A percentile compares a stretch with the other conserved stretches of the same genome.
These are phyloP conservation scores for Pachycephus smyrnensis DNA, from an alignment of 2,888 invertebrate species.

Conservation along the genomic window DNA sequence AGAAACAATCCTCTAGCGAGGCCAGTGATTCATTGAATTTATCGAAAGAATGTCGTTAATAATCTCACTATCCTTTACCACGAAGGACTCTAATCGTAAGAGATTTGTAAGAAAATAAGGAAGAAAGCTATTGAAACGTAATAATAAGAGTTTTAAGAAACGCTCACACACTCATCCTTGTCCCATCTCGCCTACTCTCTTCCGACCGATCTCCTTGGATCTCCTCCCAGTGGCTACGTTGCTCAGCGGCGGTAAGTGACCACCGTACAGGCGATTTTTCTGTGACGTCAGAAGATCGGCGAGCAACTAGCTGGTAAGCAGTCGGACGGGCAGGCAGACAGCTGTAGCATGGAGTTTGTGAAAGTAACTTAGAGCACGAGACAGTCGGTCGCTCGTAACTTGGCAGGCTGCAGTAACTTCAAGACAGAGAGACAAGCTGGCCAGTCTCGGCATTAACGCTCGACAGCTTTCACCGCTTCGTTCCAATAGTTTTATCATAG, in stretches of 20 bases:
- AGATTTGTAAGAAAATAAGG: no score
- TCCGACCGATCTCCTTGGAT: background rate
- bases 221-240: no score
- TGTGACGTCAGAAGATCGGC: constrained; percentile 18
- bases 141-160: no score
- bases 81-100: no score
- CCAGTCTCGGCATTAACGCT: background rate
- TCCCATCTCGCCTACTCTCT: no score
- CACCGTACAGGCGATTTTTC: background rate
- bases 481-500: no score
- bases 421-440: background rate
- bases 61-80: no score
- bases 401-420: background rate
- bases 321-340: constrained; percentile 16
- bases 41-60: constrained; percentile 51
- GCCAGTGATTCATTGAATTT: constrained; percentile 57
- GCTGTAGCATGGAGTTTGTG: constrained; percentile 28
- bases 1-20: constrained; percentile 45
- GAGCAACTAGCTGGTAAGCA: constrained; percentile 22
- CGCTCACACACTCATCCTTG: no score
- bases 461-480: background rate
- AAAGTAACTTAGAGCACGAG: constrained; percentile 39
- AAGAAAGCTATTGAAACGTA: no score
- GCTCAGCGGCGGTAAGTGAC: background rate
- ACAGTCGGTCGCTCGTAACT: constrained; percentile 4